Conservation (phyloP, 2,797 vertebrate genomes). For the Scomberomorus guttatus region DNA sequence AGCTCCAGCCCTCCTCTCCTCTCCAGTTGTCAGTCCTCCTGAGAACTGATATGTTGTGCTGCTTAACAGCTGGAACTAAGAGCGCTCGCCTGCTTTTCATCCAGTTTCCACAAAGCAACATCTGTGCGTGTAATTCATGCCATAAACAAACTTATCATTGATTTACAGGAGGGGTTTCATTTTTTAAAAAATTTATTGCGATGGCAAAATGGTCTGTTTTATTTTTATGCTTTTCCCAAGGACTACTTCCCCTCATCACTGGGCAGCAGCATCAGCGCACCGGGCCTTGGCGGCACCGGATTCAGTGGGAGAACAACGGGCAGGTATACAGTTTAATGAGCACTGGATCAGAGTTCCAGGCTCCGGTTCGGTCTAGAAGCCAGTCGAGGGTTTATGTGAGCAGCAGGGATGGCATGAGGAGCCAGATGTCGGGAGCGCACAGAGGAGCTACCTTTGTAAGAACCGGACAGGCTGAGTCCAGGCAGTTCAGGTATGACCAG, state of each 20-base stretch:
- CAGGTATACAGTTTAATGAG: constrained; percentile 86
- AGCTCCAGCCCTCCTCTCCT: constrained; percentile 59
- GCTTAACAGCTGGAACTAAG: constrained; percentile 48
- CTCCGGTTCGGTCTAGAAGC: constrained; percentile 69
- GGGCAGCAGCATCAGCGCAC: constrained; percentile 68
- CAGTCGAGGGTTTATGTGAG: constrained; percentile 76
- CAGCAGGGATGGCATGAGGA: constrained; percentile 64
- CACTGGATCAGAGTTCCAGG: constrained; percentile 81
- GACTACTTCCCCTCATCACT: constrained; percentile 63
- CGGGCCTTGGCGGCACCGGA: constrained; percentile 83
- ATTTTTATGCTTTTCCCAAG: constrained; percentile 73
- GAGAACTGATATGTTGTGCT: constrained; percentile 69
- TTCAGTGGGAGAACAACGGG: constrained; percentile 88
- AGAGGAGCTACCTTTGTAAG: constrained; percentile 52
- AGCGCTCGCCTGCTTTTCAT: constrained; percentile 49
- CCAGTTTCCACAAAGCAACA: constrained; percentile 26
- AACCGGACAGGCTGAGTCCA: constrained; percentile 41
- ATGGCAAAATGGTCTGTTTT: constrained; percentile 80
- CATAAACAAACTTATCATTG: constrained; percentile 23
- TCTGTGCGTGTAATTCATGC: constrained; percentile 35
- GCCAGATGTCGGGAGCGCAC: constrained; percentile 40
- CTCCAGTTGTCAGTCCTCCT: constrained; percentile 53
- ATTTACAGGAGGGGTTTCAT: constrained; percentile 4
- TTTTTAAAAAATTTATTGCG: constrained; percentile 35
- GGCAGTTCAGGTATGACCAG: constrained; percentile 45